phyloP scores from a whole-genome alignment of 1,140 invertebrate species.

The Sycophila sp. region DNA sequence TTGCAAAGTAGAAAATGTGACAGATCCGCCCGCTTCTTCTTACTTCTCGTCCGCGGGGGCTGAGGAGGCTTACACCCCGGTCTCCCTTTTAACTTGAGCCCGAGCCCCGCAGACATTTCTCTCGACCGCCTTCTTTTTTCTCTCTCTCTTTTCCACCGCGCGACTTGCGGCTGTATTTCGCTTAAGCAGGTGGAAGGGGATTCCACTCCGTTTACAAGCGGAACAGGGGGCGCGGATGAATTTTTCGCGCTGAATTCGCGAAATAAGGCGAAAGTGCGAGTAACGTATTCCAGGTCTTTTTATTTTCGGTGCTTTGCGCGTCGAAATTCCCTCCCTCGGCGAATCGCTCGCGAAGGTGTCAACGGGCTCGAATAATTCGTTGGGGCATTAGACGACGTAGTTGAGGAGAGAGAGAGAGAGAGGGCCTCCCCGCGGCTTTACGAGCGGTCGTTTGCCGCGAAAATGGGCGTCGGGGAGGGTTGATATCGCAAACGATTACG shows the following conservation, averaged over 20 bases:
- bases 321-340: background rate
- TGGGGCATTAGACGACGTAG: conserved; percentile 22
- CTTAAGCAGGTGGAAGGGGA: too few species aligned
- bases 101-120: too few species aligned
- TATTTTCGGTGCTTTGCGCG: background rate
- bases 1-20: conserved; percentile 64
- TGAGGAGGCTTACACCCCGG: conserved; percentile 17
- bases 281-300: background rate
- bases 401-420: background rate
- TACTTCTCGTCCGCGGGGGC: background rate
- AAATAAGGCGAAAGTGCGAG: conserved; percentile 42
- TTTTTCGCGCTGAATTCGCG: conserved; percentile 48
- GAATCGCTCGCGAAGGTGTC: conserved; percentile 2
- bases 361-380: conserved; percentile 34
- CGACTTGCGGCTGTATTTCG: conserved; percentile 15
- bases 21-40: conserved; percentile 44
- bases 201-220: background rate
- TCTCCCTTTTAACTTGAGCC: too few species aligned
- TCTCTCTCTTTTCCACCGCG: conserved; percentile 40
- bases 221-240: conserved; percentile 2
- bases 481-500: conserved; percentile 39
- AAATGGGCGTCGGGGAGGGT: conserved; percentile 28
- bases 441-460: conserved; percentile 34
- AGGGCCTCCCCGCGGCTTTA: conserved; percentile 36
- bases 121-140: background rate